phyloP scores from a whole-genome alignment of 1,140 invertebrate species.

The Aphidius ervi region DNA sequence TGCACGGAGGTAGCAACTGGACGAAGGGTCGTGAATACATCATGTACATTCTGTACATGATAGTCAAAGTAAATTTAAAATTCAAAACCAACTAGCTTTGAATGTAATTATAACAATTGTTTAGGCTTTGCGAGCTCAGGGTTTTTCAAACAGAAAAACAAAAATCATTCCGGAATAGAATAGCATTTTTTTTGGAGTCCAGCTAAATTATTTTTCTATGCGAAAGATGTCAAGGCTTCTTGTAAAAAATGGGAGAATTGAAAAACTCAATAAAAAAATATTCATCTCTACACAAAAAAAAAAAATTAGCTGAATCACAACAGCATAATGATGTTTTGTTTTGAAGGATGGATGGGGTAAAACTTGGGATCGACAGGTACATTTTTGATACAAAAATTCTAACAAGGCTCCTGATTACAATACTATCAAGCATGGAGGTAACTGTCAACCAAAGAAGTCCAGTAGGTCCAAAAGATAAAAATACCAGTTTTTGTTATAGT shows the following conservation, averaged over 20 bases:
- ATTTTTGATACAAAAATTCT: slow-evolving; percentile 19
- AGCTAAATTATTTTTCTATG: no score
- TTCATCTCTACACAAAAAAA: no score
- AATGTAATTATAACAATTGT: no score
- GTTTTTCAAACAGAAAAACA: no score
- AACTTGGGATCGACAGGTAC: slow-evolving; percentile 19
- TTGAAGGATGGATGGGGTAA: background rate
- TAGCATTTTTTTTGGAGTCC: no score
- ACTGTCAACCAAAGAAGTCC: slow-evolving; percentile 27
- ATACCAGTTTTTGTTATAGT: slow-evolving; percentile 38
- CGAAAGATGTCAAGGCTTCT: no score
- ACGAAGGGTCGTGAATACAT: background rate
- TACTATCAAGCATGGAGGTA: slow-evolving; percentile 30
- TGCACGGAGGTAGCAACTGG: slow-evolving; percentile 32
- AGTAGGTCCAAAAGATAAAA: slow-evolving; percentile 38
- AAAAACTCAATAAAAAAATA: no score
- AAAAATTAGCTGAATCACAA: no score
- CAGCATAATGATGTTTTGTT: background rate
- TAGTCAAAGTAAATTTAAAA: background rate
- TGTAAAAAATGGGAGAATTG: no score
- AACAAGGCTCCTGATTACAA: slow-evolving; percentile 23
- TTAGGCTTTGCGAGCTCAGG: no score
- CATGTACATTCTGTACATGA: background rate
- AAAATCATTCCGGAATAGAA: no score
- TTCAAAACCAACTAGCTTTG: no score